These are phyloP conservation scores for Mylabris phalerata DNA, from an alignment of 1,140 invertebrate genomes.

Conservation along the genomic window DNA sequence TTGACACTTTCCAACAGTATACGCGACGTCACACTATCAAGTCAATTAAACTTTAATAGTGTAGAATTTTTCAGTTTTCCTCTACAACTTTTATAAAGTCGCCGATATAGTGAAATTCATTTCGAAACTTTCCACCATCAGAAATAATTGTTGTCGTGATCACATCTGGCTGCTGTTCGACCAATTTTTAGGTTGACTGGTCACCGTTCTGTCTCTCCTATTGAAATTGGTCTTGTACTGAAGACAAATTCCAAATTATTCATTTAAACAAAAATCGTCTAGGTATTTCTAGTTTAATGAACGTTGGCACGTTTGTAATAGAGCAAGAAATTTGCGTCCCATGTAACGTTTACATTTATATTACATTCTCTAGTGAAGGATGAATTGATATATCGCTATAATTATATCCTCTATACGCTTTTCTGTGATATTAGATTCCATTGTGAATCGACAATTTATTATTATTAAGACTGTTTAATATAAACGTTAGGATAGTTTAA, in stretches of 20 bases:
- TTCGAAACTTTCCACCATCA: too few relatives aligned
- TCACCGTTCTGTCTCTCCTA: neutral
- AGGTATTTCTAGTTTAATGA: neutral
- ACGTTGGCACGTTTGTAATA: conserved; percentile 8
- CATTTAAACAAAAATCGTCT: conserved; percentile 3
- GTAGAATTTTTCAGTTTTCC: too few relatives aligned
- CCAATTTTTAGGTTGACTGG: conserved; percentile 9
- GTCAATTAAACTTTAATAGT: too few relatives aligned
- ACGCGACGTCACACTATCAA: too few relatives aligned
- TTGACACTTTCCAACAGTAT: too few relatives aligned
- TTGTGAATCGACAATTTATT: neutral
- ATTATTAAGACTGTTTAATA: too few relatives aligned
- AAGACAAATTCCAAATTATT: conserved; percentile 8
- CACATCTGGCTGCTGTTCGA: too few relatives aligned
- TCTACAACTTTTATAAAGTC: too few relatives aligned
- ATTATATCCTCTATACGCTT: conserved; percentile 7
- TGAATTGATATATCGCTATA: conserved; percentile 12
- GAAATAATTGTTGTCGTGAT: too few relatives aligned
- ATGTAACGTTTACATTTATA: neutral
- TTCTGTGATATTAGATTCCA: conserved; percentile 10
- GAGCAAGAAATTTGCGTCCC: too few relatives aligned
- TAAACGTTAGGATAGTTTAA: too few relatives aligned
- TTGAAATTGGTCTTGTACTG: neutral
- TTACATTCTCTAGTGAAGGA: conserved; percentile 8
- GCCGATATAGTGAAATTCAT: too few relatives aligned